Evolutionary conservation across 2,888 invertebrate species (phyloP).

Genomic region (Drosophila niveifrons): DNA sequence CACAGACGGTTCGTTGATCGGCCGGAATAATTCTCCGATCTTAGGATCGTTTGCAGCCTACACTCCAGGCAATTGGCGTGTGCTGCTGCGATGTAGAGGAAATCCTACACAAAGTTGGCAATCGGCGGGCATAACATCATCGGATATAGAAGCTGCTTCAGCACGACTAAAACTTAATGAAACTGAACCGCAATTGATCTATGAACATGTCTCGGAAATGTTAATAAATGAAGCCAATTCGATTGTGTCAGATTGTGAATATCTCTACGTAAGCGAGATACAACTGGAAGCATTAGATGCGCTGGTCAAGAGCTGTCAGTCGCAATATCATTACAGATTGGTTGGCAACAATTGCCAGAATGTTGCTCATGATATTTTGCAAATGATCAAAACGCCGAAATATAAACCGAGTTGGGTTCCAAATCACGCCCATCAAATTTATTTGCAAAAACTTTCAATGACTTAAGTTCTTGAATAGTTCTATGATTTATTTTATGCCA

Average conservation of each 20-base stretch:
- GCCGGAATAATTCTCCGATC: neutral
- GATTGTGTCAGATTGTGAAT: conserved; percentile 1
- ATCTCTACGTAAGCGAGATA: neutral
- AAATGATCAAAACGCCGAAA: neutral
- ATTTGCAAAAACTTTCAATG: neutral
- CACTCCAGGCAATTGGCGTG: conserved; percentile 10
- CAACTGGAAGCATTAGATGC: conserved; percentile 3
- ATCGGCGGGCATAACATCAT: neutral
- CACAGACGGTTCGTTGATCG: neutral
- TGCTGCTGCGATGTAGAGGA: neutral
- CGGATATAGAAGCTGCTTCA: neutral
- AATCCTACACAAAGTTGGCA: neutral
- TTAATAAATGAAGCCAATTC: neutral
- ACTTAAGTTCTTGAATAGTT: too few relatives aligned
- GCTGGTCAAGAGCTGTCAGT: neutral
- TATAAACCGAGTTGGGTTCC: conserved; percentile 4
- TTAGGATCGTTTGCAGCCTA: neutral
- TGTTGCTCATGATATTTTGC: conserved; percentile 6
- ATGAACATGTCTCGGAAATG: conserved; percentile 1
- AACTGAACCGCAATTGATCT: neutral
- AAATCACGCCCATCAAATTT: neutral
- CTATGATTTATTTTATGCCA: too few relatives aligned
- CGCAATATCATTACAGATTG: conserved; percentile 5
- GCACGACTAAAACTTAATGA: neutral
- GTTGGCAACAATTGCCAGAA: conserved; percentile 19